Evolutionary conservation across 92 coral and sea anemone species (phyloP).

Genomic region (Epizoanthus stellaris): DNA sequence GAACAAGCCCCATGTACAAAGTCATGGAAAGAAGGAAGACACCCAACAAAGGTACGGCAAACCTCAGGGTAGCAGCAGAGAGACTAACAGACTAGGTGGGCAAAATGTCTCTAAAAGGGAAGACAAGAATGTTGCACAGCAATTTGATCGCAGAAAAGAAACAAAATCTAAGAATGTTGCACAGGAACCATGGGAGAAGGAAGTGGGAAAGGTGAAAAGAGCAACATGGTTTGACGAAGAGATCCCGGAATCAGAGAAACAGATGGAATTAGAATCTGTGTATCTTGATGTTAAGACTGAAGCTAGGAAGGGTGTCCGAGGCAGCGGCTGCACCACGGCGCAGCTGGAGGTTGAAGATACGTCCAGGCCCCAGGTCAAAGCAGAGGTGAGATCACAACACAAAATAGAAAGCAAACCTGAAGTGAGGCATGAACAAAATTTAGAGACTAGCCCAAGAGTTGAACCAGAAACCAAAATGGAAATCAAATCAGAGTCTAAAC

Average conservation of each 20-base stretch:
- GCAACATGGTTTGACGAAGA: slow-evolving; percentile 88
- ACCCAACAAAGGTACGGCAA: no score
- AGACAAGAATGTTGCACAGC: slow-evolving; percentile 10
- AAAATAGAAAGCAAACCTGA: slow-evolving; percentile 9
- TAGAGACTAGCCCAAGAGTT: slow-evolving; percentile 11
- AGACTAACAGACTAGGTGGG: no score
- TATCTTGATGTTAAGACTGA: slow-evolving; percentile 51
- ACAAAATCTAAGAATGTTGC: slow-evolving; percentile 24
- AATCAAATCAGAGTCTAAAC: background rate
- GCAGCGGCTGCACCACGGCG: background rate
- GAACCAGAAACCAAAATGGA: slow-evolving; percentile 30
- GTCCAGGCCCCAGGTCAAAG: background rate
- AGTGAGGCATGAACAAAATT: background rate
- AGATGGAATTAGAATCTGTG: slow-evolving; percentile 50
- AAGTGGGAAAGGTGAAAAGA: slow-evolving; percentile 65
- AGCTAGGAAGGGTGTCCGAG: slow-evolving; percentile 10
- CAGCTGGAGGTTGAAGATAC: background rate
- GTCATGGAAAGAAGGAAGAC: no score
- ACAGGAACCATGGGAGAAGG: slow-evolving; percentile 14
- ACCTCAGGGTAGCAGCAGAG: no score
- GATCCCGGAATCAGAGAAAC: slow-evolving; percentile 66
- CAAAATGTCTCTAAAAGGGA: background rate
- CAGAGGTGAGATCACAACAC: background rate
- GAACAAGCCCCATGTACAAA: background rate
- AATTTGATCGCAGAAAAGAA: background rate